Base-by-base conservation (phyloP, 1,140 invertebrate genomes). In the Pogonognathellus flavescens region DNA sequence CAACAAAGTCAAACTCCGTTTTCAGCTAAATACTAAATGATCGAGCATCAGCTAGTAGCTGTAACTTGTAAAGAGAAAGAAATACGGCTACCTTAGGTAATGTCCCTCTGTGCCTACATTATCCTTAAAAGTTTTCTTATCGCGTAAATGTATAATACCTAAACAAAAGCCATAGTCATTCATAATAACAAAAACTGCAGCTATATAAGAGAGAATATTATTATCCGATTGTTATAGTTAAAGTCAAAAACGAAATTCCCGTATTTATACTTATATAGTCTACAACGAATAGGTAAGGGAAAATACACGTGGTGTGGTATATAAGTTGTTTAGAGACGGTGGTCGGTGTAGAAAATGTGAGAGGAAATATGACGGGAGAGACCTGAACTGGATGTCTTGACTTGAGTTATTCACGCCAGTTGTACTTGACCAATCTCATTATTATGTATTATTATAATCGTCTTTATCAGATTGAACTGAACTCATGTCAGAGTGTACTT, bases 371-470 rank as follows among this genome's bases (percentile, higher is more conserved):
- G 53, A 16, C 11, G 53, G 16, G 62, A 66, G 20, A 25, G 62
- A 66, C 1, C 31, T 41, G 2, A 6, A 66, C 62, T 10, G 62
- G 22, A 20, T 76, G 16, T 50, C 25, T 76, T 50, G 25, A 76
- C 13, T 76, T 76, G 70, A 76, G 70, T 76, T 76, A 76, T 50
- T 76, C 70, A 76, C 70, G 70, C 70, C 70, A 76, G 31, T 76
- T 76, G 70, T 31, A 76, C 70, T 76, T 16, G 31, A 31, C 70
- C 70, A n/a, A 18, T 76, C 70, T 76, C 70, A 76, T 76, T 76
- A 76, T 76, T 76, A 76, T 76, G 70, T 76, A 76, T 76, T 76
- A 76, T 76, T 76, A 76, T 76, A 76, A 76, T 76, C 70, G 70
- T 18, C 70, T 14, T 76, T 76, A 76, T 76, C 70, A 76, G 41